These are phyloP conservation scores for Synergus gifuensis DNA, from an alignment of 2,888 invertebrate genomes.

Conservation along the genomic window DNA sequence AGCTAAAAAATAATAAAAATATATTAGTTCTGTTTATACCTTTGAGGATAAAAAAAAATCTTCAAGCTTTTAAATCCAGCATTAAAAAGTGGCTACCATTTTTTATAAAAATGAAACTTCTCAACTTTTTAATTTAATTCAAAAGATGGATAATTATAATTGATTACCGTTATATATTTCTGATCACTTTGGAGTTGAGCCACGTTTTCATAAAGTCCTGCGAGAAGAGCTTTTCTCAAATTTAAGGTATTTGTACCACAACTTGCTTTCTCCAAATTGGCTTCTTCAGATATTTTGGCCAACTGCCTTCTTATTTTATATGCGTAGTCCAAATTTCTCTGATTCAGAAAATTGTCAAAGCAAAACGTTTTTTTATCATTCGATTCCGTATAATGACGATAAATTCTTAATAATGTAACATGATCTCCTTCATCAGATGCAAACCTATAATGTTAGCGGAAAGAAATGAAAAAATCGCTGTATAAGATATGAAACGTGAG, in stretches of 20 bases:
- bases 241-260: slow-evolving; percentile 71
- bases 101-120: slow-evolving; percentile 46
- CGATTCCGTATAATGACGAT: slow-evolving; percentile 86
- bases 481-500: too few species aligned
- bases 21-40: not conserved
- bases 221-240: slow-evolving; percentile 86
- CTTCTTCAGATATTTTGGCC: slow-evolving; percentile 75
- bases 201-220: slow-evolving; percentile 91
- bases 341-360: slow-evolving; percentile 91
- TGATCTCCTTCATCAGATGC: slow-evolving; percentile 94
- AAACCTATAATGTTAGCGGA: slow-evolving; percentile 82
- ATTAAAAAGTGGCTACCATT: not conserved
- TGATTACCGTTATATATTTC: slow-evolving; percentile 83
- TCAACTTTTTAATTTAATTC: slow-evolving; percentile 31
- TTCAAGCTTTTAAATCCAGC: too few species aligned
- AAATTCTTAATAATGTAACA: slow-evolving; percentile 93
- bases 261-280: slow-evolving; percentile 72
- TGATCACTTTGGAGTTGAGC: slow-evolving; percentile 89
- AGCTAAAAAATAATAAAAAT: slow-evolving; percentile 77
- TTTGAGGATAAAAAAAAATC: too few species aligned
- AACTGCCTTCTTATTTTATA: slow-evolving; percentile 90
- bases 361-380: slow-evolving; percentile 90
- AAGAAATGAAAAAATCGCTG: not conserved
- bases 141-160: slow-evolving; percentile 44
- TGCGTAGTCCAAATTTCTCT: slow-evolving; percentile 90